Conservation (phyloP, 2,888 invertebrate species). For the Tetheella fluctuosa region DNA sequence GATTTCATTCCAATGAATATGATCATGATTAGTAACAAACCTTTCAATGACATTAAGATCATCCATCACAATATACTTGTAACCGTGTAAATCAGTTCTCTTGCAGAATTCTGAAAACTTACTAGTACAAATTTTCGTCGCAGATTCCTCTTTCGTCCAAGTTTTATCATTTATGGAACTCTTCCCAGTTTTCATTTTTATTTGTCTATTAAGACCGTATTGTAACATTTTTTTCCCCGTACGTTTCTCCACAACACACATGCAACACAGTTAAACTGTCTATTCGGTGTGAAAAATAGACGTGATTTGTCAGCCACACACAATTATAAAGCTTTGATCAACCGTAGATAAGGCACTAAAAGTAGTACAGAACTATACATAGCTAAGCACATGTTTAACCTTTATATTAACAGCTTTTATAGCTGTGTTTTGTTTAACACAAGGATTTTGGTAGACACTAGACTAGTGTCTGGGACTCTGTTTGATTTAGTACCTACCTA, state of each 20-base stretch:
- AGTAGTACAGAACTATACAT: slow-evolving; percentile 35
- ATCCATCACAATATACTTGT: slow-evolving; percentile 86
- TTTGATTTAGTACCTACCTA: too few species aligned
- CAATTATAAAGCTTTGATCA: slow-evolving; percentile 61
- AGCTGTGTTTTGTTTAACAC: too few species aligned
- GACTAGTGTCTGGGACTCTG: too few species aligned
- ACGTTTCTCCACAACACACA: slow-evolving; percentile 7
- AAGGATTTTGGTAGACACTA: too few species aligned
- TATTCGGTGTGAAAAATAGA: slow-evolving; percentile 37
- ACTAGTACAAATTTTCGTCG: slow-evolving; percentile 31
- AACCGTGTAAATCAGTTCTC: slow-evolving; percentile 88
- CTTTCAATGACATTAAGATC: slow-evolving; percentile 83
- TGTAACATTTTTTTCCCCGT: slow-evolving; percentile 27
- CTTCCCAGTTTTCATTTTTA: slow-evolving; percentile 25
- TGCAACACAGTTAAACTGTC: slow-evolving; percentile 20
- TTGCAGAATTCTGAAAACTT: slow-evolving; percentile 85
- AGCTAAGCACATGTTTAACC: slow-evolving; percentile 3
- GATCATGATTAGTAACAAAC: slow-evolving; percentile 51
- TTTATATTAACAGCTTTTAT: too few species aligned
- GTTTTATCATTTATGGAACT: not conserved
- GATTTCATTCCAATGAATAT: not conserved
- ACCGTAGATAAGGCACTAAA: slow-evolving; percentile 41
- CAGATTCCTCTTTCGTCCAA: not conserved
- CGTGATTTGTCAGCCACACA: slow-evolving; percentile 43
- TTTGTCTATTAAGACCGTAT: slow-evolving; percentile 24